Evolutionary conservation across 2,797 vertebrate genomes (phyloP), one percentile per base, ranked within the genome.

Genomic region (Halcyon chelicuti): DNA sequence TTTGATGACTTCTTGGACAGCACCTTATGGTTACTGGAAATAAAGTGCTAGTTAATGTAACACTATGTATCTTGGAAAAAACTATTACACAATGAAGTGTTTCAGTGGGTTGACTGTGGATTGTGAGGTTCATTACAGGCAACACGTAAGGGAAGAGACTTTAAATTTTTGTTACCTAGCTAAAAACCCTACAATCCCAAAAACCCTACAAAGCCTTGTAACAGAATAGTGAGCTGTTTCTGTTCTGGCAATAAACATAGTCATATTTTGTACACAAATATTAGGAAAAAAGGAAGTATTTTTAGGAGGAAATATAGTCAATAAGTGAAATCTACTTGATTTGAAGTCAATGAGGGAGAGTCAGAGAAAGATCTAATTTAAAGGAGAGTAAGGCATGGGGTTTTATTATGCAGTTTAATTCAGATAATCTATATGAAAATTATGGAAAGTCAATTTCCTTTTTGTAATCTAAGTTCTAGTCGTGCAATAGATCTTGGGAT

Each of bases 271-370:
- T 79, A 35, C 7, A 52, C 28, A 86, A 67, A 15, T 49, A 77
- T 54, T 79, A 28, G 8, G 5, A 6, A 22, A 75, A 26, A 2
- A 0, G 0, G 23, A 2, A 0, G 0, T 44, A 23, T 14, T 71
- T 91, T 80, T 39, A 44, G 5, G 61, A 35, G 33, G 37, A 44
- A 86, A 47, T 74, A 6, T 2, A 80, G 29, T 2, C 8, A 86
- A 15, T 14, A 14, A 21, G 12, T 72, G 54, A 44, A 33, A 8
- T 51, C 11, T 82, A 33, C 31, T 29, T 2, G 25, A 40, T 14
- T 33, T 19, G 20, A 86, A 79, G 6, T 29, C 25, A 82, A 17
- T 60, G 19, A n/a, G 16, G 7, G 12, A 63, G 12, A 60, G 10
- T 5, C 16, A 5, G 58, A 76, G 21, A 81, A 88, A 77, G 13